Evolutionary conservation across 2,888 invertebrate genomes (phyloP), one percentile per base, ranked within the genome.

Genomic region (Megastigmus dorsalis): DNA sequence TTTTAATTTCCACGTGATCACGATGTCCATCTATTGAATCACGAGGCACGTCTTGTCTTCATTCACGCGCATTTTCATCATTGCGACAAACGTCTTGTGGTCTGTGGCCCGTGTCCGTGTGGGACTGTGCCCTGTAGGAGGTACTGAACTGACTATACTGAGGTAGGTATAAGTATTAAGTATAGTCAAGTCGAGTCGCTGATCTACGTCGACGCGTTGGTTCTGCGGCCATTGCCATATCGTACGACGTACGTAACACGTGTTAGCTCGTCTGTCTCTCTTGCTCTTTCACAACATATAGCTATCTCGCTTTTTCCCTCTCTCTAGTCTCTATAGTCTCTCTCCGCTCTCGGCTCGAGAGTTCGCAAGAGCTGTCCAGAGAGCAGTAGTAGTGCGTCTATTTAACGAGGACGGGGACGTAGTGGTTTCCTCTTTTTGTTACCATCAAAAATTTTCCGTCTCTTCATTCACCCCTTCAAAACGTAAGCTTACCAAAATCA

Each of bases 201-300:
- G 13, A 43, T 50, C 62, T 63, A 50, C 20, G 10, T 48, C 23
- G 28, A n/a, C n/a, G n/a, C n/a, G n/a, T n/a, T 48, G n/a, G 9
- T 45, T n/a, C 41, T 26, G 26, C 18, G 38, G 52, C n/a, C 52
- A 20, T n/a, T n/a, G n/a, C 13, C 38, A 26, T 57, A 52, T 65
- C 41, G 30, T 66, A 66, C 38, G 65, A 52, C 54, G 52, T 83
- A 84, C 62, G 62, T 83, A 84, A 84, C 84, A 84, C 84, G 84
- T 84, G 84, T 84, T 84, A 79, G 79, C 70, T 80, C 70, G 79
- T 60, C 69, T 45, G n/a, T n/a, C 57, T 57, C 26, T 67, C 26
- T 28, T 45, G 3, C 9, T 52, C 52, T 10, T 15, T 20, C 15
- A 50, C 1, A 26, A 50, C n/a, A n/a, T 50, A 50, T 36, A 23